phyloP scores from a whole-genome alignment of 2,888 invertebrate genomes.

The Drosophila atripex region DNA sequence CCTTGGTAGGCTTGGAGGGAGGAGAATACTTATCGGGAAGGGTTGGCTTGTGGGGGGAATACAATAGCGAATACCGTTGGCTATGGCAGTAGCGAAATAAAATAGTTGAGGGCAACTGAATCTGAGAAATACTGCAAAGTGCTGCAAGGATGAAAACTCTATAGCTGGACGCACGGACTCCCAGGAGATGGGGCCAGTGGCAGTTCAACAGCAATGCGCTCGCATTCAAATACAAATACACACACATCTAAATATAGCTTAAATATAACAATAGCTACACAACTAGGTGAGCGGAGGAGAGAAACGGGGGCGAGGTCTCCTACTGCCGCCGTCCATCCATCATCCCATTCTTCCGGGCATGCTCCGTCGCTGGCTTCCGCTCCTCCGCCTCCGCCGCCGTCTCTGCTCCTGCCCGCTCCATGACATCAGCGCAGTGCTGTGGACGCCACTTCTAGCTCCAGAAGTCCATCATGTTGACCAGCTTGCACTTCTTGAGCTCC shows the following conservation, averaged over 20 bases:
- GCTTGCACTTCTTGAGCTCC: conserved; percentile 84
- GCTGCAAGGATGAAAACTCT: conserved; percentile 43
- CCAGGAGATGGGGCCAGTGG: conserved; percentile 11
- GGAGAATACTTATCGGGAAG: conserved; percentile 35
- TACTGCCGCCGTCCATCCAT: background rate
- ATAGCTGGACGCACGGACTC: conserved; percentile 15
- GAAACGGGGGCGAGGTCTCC: conserved; percentile 1
- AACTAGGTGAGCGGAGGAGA: conserved; percentile 30
- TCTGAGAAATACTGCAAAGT: conserved; percentile 65
- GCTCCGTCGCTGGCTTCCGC: background rate
- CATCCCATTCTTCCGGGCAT: background rate
- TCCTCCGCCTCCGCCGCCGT: conserved; percentile 9
- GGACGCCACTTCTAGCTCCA: conserved; percentile 83
- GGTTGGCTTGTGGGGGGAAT: conserved; percentile 41
- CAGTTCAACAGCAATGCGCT: conserved; percentile 56
- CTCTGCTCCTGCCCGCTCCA: conserved; percentile 54
- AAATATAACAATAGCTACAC: conserved; percentile 53
- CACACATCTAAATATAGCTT: conserved; percentile 46
- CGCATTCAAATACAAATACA: conserved; percentile 45
- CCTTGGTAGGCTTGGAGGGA: conserved; percentile 24
- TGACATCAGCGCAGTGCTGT: conserved; percentile 68
- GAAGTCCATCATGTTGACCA: conserved; percentile 84
- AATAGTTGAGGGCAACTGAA: conserved; percentile 41
- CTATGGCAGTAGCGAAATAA: conserved; percentile 73
- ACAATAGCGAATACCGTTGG: conserved; percentile 56